Evolutionary conservation across 2,797 vertebrate species (phyloP), one percentile per base, ranked within the genome.

Genomic region (Parotocinclus haroldoi): DNA sequence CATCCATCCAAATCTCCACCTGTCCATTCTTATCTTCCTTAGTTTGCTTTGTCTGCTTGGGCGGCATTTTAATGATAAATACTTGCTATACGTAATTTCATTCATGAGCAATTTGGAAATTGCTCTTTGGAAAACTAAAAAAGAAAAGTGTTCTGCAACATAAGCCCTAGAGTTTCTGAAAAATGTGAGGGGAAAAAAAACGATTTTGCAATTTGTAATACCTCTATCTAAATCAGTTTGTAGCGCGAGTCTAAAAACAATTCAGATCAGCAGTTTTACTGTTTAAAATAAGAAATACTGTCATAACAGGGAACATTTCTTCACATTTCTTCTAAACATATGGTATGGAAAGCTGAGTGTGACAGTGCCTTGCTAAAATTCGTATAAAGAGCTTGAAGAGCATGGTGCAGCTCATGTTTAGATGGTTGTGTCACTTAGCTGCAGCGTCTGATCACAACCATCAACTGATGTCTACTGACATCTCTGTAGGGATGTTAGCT

Each of bases 11-110:
- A 27, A 9, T 50, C 17, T 68, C n/a, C 45, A 19, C 52, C 18
- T 51, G 46, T 65, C 17, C 0, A 49, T 18, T 66, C 48, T n/a
- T 68, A n/a, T 63, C 58, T 76, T 63, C 78, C 70, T 76, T 68
- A 70, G 45, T 74, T 68, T 67, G 3, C 8, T 57, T 14, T 49
- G 19, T 36, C 19, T 49, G 17, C 13, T 14, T 7, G 38, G 8
- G 37, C 40, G 2, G 13, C 18, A 46, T 71, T 9, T n/a, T 13
- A 48, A 13, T n/a, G 46, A 13, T 44, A 44, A 7, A 48, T n/a
- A n/a, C 1, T 48, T 48, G 46, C 5, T 13, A 42, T 48, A 13
- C 12, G 3, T 48, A 48, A 16, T 50, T 50, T 49, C 14, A 49
- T 49, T 49, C 8, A 49, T 14, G n/a, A 49, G 48, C 48, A 14